A percentile compares a stretch with the other conserved stretches of the same genome.
These are phyloP conservation scores for Heteractis magnifica DNA, from an alignment of 92 coral and sea anemone species.

Conservation along the genomic window DNA sequence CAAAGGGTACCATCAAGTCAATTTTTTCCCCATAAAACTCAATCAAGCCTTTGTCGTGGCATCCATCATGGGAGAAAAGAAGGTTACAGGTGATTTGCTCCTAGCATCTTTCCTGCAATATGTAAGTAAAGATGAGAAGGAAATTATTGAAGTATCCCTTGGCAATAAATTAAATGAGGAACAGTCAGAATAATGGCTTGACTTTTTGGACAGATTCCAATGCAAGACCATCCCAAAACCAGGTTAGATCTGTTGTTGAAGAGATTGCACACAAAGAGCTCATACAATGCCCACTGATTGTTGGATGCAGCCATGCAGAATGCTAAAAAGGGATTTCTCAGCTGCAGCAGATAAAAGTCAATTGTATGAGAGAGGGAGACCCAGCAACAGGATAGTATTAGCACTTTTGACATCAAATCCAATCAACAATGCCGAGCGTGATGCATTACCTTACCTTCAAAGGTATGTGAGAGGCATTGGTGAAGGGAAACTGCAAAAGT, in stretches of 20 bases:
- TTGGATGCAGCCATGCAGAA: slow-evolving; percentile 29
- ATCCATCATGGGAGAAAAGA: slow-evolving; percentile 43
- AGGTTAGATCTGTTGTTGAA: slow-evolving; percentile 11
- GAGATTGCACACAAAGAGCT: slow-evolving; percentile 45
- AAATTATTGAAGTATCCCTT: too few relatives aligned
- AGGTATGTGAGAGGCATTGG: slow-evolving; percentile 33
- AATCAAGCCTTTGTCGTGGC: slow-evolving; percentile 47
- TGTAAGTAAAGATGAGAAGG: too few relatives aligned
- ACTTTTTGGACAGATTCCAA: slow-evolving; percentile 32
- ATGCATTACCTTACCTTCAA: slow-evolving; percentile 28
- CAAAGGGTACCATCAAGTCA: slow-evolving; percentile 50
- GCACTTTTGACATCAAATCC: slow-evolving; percentile 36
- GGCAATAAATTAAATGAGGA: slow-evolving; percentile 4
- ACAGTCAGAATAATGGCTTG: slow-evolving; percentile 24
- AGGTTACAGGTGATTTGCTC: slow-evolving; percentile 30
- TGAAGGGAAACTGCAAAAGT: slow-evolving; percentile 33
- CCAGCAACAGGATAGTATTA: slow-evolving; percentile 41
- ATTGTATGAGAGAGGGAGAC: slow-evolving; percentile 7
- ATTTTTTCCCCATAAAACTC: slow-evolving; percentile 44
- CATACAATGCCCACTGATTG: slow-evolving; percentile 39
- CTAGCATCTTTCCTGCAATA: slow-evolving; percentile 39
- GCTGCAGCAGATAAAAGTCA: neutral
- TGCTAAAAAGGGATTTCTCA: neutral
- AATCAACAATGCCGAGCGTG: slow-evolving; percentile 26
- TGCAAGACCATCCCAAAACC: slow-evolving; percentile 1